A percentile compares a stretch with the other conserved stretches of the same genome.
These are phyloP conservation scores for Lepus europaeus DNA, from an alignment of 2,113 vertebrate species.

Conservation along the genomic window DNA sequence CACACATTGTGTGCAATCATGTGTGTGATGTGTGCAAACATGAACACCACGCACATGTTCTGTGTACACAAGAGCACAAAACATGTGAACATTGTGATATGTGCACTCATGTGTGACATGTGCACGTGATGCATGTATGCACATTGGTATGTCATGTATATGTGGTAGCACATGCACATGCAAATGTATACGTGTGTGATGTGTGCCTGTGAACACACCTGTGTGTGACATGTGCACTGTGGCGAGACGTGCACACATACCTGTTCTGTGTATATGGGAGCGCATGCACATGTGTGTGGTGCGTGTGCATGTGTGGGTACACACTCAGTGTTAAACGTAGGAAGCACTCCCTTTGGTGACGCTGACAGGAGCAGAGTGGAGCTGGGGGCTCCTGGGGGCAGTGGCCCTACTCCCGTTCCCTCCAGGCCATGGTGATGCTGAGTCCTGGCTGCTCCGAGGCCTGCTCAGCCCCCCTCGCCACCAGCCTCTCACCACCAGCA, in stretches of 20 bases:
- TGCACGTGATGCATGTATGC: background rate
- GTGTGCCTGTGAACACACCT: fast-evolving
- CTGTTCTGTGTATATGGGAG: too few species aligned
- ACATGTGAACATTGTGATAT: background rate
- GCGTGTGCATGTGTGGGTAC: too few species aligned
- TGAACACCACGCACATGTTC: too few species aligned
- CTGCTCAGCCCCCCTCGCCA: background rate
- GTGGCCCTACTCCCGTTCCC: background rate
- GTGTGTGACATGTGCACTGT: too few species aligned
- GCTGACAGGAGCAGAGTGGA: background rate
- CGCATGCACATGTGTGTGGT: too few species aligned
- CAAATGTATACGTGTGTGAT: background rate
- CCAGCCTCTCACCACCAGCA: background rate
- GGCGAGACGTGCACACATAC: too few species aligned
- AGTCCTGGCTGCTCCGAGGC: background rate
- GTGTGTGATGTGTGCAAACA: too few species aligned
- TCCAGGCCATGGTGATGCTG: background rate
- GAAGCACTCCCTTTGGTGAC: background rate
- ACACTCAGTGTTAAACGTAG: background rate
- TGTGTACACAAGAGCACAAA: too few species aligned
- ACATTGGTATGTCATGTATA: too few species aligned
- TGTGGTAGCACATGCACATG: too few species aligned
- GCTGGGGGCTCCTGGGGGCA: background rate
- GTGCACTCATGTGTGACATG: background rate
- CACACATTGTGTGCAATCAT: background rate